Evolutionary conservation across 92 coral and sea anemone genomes (phyloP), one percentile per base, ranked within the genome.

Genomic region (Zoanthus solanderi): DNA sequence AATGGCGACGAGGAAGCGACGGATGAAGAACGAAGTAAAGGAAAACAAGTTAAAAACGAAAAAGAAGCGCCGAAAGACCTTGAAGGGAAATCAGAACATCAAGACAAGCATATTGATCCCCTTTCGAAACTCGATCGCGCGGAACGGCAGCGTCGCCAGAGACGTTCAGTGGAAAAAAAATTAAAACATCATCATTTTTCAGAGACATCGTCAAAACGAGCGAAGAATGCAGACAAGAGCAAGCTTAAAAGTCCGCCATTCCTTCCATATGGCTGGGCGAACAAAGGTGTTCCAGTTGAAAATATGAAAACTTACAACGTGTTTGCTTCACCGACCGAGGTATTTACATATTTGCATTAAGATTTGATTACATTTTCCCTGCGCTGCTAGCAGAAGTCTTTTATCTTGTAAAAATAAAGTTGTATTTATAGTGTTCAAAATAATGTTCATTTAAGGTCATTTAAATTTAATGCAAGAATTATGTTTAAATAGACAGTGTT

Each of bases 231-330:
- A 45, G 63, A 66, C 7, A 67, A 18, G 16, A 90, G 42, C 42
- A 37, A 80, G 66, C 80, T 13, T 68, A 48, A 48, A 50, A 92
- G 76, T 32, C 95, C 90, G 11, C 99, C 99, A 44, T 97, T 97
- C 57, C 78, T 97, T 29, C 89, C 97, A 15, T 97, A 97, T 83
- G 99, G 99, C 73, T 95, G 95, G 96, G 99, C 97, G 15, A 97
- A 97, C 88, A 66, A 57, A 52, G 92, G 95, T n/a, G 98, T 92
- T 10, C 96, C 98, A 5, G 93, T 94, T 12, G 99, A 97, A 78
- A 89, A 18, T 74, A 93, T 91, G 90, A 95, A 92, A 75, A 97
- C 99, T 3, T 96, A 97, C 88, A 97, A 97, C 71, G 96, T 97
- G 4, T 73, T 89, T 76, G 99, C 99, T 74, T 87, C 95, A 18